Conservation (phyloP, 1,140 invertebrate genomes). For the Lasioglossum albipes region DNA sequence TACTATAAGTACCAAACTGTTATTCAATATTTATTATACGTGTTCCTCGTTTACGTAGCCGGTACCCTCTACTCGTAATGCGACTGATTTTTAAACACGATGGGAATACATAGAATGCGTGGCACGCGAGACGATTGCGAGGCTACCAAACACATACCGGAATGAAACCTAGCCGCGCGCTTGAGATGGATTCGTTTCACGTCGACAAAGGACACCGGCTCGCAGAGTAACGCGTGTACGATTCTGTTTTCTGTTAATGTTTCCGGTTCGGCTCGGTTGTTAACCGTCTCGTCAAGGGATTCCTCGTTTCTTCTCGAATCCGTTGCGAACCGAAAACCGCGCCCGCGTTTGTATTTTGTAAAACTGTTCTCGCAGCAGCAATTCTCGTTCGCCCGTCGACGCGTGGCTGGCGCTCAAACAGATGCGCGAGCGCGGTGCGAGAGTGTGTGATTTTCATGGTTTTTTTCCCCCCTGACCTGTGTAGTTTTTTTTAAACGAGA, state of each 20-base stretch:
- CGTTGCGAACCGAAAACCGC: too few relatives aligned
- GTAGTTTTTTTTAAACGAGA: slow-evolving; percentile 38
- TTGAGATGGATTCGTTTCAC: slow-evolving; percentile 9
- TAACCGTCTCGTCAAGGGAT: too few relatives aligned
- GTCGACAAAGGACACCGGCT: slow-evolving; percentile 4
- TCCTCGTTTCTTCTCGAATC: too few relatives aligned
- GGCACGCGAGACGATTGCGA: slow-evolving; percentile 30
- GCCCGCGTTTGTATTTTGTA: too few relatives aligned
- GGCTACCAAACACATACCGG: background rate
- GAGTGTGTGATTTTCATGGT: slow-evolving; percentile 29
- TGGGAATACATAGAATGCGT: background rate
- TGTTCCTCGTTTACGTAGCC: slow-evolving; percentile 71
- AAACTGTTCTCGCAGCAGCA: too few relatives aligned
- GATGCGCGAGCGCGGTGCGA: slow-evolving; percentile 17
- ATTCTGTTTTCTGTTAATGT: background rate
- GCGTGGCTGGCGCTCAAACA: slow-evolving; percentile 29
- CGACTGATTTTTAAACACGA: slow-evolving; percentile 56
- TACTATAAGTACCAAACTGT: slow-evolving; percentile 70
- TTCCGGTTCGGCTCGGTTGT: background rate
- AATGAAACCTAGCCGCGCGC: background rate
- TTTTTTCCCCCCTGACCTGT: background rate
- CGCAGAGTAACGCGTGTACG: background rate
- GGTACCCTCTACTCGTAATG: slow-evolving; percentile 55
- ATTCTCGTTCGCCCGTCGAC: background rate
- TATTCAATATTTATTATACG: slow-evolving; percentile 74